phyloP scores from a whole-genome alignment of 2,113 vertebrate genomes.

The Pedionomus torquatus region DNA sequence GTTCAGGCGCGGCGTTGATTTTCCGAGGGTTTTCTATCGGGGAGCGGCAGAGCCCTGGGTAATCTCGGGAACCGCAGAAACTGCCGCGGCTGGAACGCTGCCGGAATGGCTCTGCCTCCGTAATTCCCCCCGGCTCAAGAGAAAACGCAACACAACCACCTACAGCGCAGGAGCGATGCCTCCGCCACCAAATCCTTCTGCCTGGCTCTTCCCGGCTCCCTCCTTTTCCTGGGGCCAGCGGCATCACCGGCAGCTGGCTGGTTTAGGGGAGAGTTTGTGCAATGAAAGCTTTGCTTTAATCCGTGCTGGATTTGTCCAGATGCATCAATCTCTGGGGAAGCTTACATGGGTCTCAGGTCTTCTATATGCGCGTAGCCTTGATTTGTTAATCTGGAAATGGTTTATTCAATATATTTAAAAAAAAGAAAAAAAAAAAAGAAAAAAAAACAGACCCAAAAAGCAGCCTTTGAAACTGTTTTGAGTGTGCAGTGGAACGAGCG shows the following conservation, averaged over 20 bases:
- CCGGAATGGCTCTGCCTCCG: background rate
- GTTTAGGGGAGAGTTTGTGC: background rate
- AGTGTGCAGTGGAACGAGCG: background rate
- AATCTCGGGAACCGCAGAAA: background rate
- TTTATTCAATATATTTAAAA: background rate
- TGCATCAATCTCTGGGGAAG: background rate
- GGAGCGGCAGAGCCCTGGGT: background rate
- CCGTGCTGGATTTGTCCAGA: slow-evolving; percentile 23
- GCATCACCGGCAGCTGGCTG: background rate
- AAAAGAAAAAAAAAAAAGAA: background rate
- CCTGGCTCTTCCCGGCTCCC: background rate
- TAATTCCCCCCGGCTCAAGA: background rate
- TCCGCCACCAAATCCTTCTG: background rate
- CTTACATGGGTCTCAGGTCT: background rate
- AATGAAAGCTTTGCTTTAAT: slow-evolving; percentile 30
- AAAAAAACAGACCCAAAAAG: background rate
- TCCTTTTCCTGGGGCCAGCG: background rate
- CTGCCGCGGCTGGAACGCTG: fast-evolving
- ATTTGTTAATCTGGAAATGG: background rate
- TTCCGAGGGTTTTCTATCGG: background rate
- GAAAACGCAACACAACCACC: fast-evolving
- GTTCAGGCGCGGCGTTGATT: background rate
- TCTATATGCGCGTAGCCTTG: background rate
- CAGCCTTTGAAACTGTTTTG: background rate
- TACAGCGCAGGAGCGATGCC: background rate